phyloP scores from a whole-genome alignment of 1,140 invertebrate species.

The Drosophila bocqueti region DNA sequence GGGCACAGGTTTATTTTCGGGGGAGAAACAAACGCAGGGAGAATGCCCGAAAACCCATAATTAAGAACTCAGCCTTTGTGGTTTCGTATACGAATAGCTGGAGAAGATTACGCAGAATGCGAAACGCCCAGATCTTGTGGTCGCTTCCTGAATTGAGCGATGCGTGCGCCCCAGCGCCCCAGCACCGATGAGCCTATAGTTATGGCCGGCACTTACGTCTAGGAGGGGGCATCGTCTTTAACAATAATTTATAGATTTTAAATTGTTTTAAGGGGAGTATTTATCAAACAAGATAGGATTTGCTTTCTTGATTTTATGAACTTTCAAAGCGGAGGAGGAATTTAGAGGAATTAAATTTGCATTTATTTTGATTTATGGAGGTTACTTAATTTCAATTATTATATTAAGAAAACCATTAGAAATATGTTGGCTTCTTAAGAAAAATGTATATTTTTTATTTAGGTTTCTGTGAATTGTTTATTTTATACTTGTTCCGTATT shows the following conservation, averaged over 20 bases:
- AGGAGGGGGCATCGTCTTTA: slow-evolving; percentile 1
- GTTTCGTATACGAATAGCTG: slow-evolving; percentile 49
- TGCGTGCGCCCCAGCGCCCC: slow-evolving; percentile 10
- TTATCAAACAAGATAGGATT: background rate
- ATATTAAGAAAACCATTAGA: background rate
- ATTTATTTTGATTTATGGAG: background rate
- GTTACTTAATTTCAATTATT: background rate
- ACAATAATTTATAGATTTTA: slow-evolving; percentile 21
- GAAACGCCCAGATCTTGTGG: slow-evolving; percentile 59
- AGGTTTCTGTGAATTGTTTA: background rate
- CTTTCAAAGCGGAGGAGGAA: background rate
- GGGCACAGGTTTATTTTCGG: slow-evolving; percentile 10
- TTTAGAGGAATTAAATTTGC: background rate
- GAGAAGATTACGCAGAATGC: slow-evolving; percentile 70
- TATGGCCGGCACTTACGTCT: slow-evolving; percentile 19
- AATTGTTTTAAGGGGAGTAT: background rate
- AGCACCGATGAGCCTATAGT: slow-evolving; percentile 10
- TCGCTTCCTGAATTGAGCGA: slow-evolving; percentile 47
- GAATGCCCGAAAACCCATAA: slow-evolving; percentile 56
- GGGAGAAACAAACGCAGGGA: slow-evolving; percentile 12
- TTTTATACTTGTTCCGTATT: background rate
- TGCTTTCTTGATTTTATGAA: background rate
- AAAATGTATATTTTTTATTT: background rate
- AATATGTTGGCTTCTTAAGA: background rate
- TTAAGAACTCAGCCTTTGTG: slow-evolving; percentile 73